These are phyloP conservation scores for Trachops cirrhosus DNA, from an alignment of 2,797 vertebrate genomes.

Conservation along the genomic window DNA sequence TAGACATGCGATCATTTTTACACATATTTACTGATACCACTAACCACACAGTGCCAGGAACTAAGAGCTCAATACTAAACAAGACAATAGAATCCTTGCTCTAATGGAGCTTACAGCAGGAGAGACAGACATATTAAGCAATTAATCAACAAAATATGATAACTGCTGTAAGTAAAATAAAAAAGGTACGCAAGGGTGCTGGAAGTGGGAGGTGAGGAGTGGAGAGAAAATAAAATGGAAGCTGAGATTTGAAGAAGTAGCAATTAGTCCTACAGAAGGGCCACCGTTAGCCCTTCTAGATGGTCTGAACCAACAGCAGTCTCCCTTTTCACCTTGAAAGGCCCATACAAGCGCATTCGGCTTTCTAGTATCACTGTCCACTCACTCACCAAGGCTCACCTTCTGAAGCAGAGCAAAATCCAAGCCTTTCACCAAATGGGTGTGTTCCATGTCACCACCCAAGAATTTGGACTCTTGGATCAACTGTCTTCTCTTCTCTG, in stretches of 20 bases:
- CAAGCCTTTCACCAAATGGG: slow-evolving; percentile 99
- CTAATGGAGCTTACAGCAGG: not conserved
- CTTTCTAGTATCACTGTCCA: not conserved
- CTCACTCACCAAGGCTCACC: slow-evolving; percentile 81
- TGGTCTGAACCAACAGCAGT: not conserved
- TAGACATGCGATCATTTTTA: not conserved
- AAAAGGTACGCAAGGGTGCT: not conserved
- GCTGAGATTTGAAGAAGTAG: not conserved
- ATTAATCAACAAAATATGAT: not conserved
- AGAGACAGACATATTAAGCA: not conserved
- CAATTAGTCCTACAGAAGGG: not conserved
- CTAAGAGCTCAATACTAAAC: not conserved
- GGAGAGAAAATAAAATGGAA: not conserved
- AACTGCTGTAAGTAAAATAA: not conserved
- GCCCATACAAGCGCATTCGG: not conserved
- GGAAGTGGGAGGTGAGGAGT: not conserved
- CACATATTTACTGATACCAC: not conserved
- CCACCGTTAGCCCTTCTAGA: not conserved
- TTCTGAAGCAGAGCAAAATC: slow-evolving; percentile 98
- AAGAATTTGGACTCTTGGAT: slow-evolving; percentile 99
- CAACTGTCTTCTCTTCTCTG: slow-evolving; percentile 96
- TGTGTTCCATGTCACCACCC: slow-evolving; percentile 99
- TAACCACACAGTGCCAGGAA: not conserved
- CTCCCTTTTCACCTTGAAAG: not conserved
- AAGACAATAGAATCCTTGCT: not conserved